phyloP scores from a whole-genome alignment of 2,113 vertebrate species.

The Rhea pennata region DNA sequence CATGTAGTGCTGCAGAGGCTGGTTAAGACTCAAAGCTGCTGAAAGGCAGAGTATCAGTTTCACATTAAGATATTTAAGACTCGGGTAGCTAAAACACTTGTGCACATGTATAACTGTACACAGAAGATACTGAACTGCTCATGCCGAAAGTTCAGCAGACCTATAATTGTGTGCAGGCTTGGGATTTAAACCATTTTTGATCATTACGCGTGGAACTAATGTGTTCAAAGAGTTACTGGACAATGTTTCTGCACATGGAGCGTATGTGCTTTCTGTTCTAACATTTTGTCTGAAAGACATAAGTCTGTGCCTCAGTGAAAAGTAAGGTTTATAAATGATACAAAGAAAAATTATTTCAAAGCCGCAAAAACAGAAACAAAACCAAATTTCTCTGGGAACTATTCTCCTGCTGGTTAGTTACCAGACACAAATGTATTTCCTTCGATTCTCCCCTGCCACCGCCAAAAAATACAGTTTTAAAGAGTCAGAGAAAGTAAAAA shows the following conservation, averaged over 20 bases:
- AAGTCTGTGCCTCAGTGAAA: not conserved
- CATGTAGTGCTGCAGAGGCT: not conserved
- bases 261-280: not conserved
- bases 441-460: not conserved
- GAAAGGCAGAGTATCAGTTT: not conserved
- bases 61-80: not conserved
- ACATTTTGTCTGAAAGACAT: not conserved
- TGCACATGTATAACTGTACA: not conserved
- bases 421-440: not conserved
- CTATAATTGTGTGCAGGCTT: not conserved
- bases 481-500: not conserved
- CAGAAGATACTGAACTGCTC: not conserved
- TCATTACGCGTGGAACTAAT: not conserved
- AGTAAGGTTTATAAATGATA: slow-evolving; percentile 3
- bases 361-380: slow-evolving; percentile 19
- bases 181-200: not conserved
- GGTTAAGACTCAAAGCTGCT: not conserved
- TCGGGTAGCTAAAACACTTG: not conserved
- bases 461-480: not conserved
- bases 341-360: slow-evolving; percentile 45
- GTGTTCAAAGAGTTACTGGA: not conserved
- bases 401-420: slow-evolving; percentile 37
- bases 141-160: not conserved
- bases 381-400: not conserved
- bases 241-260: not conserved